Percentiles rank a stretch among this genome's conserved stretches.
These are phyloP conservation scores for Seriola quinqueradiata DNA, from an alignment of 2,113 vertebrate species.

Conservation along the genomic window DNA sequence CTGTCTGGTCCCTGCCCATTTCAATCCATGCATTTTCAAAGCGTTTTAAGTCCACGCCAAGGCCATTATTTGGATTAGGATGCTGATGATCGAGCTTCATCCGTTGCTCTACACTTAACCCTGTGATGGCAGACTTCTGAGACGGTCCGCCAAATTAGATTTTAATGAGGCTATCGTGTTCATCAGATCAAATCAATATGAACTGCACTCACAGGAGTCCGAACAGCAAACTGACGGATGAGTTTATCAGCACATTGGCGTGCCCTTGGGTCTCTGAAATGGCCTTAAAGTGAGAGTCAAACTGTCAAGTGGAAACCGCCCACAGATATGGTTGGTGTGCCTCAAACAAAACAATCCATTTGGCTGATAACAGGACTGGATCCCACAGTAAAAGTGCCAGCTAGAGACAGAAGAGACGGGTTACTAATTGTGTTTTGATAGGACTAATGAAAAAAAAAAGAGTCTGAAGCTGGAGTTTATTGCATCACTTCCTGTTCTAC, in stretches of 20 bases:
- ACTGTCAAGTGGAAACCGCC: constrained; percentile 67
- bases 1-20: not conserved
- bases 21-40: not conserved
- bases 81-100: constrained; percentile 1
- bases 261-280: constrained; percentile 39
- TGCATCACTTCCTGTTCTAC: not conserved
- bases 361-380: constrained; percentile 57
- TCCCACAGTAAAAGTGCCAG: constrained; percentile 47
- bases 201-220: constrained; percentile 38
- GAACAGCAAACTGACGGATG: constrained; percentile 48
- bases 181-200: constrained; percentile 54
- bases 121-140: constrained; percentile 26
- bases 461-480: constrained; percentile 27
- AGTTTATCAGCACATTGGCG: constrained; percentile 50
- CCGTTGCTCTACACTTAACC: not conserved
- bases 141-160: constrained; percentile 52
- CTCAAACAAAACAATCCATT: constrained; percentile 59
- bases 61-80: not conserved
- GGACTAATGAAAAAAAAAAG: constrained; percentile 28
- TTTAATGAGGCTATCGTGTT: constrained; percentile 59
- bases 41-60: not conserved
- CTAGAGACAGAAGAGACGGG: constrained; percentile 3
- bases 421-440: constrained; percentile 44
- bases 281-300: constrained; percentile 64
- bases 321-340: constrained; percentile 70